These are phyloP conservation scores for Vanacampus margaritifer DNA, from an alignment of 2,113 vertebrate species.

Conservation along the genomic window DNA sequence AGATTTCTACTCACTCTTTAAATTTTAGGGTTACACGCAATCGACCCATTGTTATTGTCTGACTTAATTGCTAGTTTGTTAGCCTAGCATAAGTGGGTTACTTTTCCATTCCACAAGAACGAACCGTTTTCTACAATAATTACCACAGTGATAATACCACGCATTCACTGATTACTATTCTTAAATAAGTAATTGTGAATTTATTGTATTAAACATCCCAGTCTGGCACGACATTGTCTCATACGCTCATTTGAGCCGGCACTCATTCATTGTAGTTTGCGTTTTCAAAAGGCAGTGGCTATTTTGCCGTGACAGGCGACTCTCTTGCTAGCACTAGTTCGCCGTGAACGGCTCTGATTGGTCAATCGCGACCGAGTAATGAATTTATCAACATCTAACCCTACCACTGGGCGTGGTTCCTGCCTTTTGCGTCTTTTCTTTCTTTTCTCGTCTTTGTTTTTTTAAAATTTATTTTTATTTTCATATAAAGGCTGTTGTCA, in stretches of 20 bases:
- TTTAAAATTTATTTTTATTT: no score
- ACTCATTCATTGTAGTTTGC: not conserved
- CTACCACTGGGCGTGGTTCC: no score
- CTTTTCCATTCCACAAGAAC: not conserved
- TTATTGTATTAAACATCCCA: not conserved
- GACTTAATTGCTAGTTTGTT: not conserved
- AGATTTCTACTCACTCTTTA: not conserved
- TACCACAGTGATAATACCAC: not conserved
- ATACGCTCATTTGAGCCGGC: not conserved
- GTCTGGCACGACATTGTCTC: not conserved
- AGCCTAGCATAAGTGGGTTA: not conserved
- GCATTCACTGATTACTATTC: not conserved
- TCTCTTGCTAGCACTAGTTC: no score
- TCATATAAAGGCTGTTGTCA: no score
- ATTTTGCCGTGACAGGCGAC: no score
- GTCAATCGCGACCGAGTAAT: no score
- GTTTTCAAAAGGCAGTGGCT: not conserved
- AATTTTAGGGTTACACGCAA: not conserved
- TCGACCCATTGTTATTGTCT: no score
- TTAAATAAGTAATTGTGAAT: not conserved
- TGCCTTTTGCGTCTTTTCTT: no score
- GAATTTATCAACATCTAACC: no score
- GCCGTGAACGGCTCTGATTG: no score
- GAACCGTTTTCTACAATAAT: not conserved
- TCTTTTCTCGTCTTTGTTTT: no score